Evolutionary conservation across 2,797 vertebrate genomes (phyloP).

Genomic region (Sitta carolinensis): DNA sequence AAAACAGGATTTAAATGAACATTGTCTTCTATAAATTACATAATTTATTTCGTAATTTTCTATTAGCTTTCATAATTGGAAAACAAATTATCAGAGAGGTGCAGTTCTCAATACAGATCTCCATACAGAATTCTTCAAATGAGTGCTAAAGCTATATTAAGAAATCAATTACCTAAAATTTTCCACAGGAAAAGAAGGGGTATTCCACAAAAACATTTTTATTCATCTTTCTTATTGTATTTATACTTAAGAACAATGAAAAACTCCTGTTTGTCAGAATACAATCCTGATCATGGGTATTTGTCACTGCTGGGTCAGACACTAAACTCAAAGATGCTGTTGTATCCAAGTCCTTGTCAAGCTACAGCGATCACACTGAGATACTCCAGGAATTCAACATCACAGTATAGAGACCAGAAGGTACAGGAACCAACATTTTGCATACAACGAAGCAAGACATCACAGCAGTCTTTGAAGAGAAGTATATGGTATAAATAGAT

Average conservation of each 20-base stretch:
- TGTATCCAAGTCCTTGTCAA: not conserved
- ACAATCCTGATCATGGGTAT: not conserved
- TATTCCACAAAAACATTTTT: not conserved
- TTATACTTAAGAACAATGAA: not conserved
- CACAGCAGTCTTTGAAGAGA: not conserved
- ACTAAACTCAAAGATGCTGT: not conserved
- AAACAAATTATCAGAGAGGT: not conserved
- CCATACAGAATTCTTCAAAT: not conserved
- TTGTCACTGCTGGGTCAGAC: not conserved
- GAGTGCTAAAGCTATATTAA: not conserved
- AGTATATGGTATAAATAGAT: not conserved
- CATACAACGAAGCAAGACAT: not conserved
- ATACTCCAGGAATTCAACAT: not conserved
- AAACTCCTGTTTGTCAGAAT: not conserved
- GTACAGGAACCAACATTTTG: not conserved
- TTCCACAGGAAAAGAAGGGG: not conserved
- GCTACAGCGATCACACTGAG: not conserved
- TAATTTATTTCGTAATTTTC: not conserved
- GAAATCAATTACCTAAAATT: not conserved
- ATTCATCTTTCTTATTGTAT: not conserved
- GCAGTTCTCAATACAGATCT: not conserved
- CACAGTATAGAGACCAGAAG: not conserved
- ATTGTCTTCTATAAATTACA: not conserved
- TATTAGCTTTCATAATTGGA: not conserved
- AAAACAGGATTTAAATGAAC: not conserved